Conservation (phyloP, 2,797 vertebrate genomes). For the Neosilurus hyrtlii region DNA sequence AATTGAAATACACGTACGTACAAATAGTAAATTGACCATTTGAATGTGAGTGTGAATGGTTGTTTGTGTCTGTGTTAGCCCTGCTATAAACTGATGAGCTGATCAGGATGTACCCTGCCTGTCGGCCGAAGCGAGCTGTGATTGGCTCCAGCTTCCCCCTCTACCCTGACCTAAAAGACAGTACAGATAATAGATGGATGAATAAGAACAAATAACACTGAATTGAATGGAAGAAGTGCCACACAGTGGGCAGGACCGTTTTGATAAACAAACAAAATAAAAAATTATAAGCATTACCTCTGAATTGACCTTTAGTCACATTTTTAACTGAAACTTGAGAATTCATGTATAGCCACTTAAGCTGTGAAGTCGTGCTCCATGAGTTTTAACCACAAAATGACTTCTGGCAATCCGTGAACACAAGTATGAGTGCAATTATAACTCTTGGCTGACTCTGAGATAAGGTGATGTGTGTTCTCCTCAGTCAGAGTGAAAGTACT, state of each 20-base stretch:
- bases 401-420: background rate
- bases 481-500: background rate
- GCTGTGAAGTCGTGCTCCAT: too few species aligned
- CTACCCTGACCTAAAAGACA: too few species aligned
- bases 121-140: too few species aligned
- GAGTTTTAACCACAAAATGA: background rate
- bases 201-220: background rate
- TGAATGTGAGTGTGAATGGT: too few species aligned
- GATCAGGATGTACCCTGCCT: too few species aligned
- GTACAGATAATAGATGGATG: too few species aligned
- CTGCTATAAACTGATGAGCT: too few species aligned
- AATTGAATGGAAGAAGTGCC: background rate
- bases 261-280: background rate
- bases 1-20: too few species aligned
- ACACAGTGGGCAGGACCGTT: background rate
- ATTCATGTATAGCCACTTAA: background rate
- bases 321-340: constrained; percentile 1
- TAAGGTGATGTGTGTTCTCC: background rate
- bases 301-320: background rate
- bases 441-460: background rate
- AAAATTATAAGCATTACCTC: background rate
- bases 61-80: too few species aligned
- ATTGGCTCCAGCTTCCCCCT: too few species aligned
- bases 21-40: too few species aligned
- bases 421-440: background rate